These are phyloP conservation scores for Neotoma lepida DNA, from an alignment of 2,113 vertebrate genomes.

Conservation along the genomic window DNA sequence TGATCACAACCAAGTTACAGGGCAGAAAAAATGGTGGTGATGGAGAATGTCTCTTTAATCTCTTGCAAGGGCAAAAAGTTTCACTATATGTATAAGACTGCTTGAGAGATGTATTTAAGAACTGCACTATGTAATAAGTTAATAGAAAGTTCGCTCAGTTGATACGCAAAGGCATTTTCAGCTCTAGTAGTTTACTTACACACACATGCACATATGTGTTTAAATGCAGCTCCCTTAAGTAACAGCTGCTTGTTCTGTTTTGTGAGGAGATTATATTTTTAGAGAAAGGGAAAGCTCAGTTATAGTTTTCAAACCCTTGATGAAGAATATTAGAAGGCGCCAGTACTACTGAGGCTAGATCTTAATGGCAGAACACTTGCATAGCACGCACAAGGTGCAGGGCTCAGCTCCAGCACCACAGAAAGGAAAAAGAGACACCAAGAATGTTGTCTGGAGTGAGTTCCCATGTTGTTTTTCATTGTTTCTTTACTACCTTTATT, in stretches of 20 bases:
- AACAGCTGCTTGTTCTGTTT: slow-evolving; percentile 74
- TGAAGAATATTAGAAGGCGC: slow-evolving; percentile 53
- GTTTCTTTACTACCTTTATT: slow-evolving; percentile 6
- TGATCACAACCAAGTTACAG: slow-evolving; percentile 29
- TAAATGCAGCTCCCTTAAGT: slow-evolving; percentile 53
- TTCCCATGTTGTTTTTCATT: slow-evolving; percentile 18
- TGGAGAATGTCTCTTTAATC: slow-evolving; percentile 58
- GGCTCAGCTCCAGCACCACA: not conserved
- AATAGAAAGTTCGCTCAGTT: slow-evolving; percentile 33
- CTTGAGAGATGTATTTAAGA: slow-evolving; percentile 65
- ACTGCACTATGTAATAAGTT: slow-evolving; percentile 46
- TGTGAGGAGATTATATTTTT: slow-evolving; percentile 75
- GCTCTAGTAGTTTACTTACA: slow-evolving; percentile 45
- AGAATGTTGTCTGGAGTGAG: not conserved
- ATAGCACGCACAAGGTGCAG: not conserved
- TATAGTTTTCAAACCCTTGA: slow-evolving; percentile 70
- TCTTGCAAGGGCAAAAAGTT: slow-evolving; percentile 39
- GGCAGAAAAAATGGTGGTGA: slow-evolving; percentile 52
- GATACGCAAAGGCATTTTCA: slow-evolving; percentile 42
- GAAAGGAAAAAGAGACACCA: not conserved
- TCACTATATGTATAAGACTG: slow-evolving; percentile 46
- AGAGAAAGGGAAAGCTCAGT: slow-evolving; percentile 58
- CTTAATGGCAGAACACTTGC: not conserved
- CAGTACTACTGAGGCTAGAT: not conserved
- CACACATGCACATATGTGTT: slow-evolving; percentile 56